Evolutionary conservation across 2,113 vertebrate species (phyloP), one percentile per base, ranked within the genome.

Genomic region (Motacilla tschutschensis): DNA sequence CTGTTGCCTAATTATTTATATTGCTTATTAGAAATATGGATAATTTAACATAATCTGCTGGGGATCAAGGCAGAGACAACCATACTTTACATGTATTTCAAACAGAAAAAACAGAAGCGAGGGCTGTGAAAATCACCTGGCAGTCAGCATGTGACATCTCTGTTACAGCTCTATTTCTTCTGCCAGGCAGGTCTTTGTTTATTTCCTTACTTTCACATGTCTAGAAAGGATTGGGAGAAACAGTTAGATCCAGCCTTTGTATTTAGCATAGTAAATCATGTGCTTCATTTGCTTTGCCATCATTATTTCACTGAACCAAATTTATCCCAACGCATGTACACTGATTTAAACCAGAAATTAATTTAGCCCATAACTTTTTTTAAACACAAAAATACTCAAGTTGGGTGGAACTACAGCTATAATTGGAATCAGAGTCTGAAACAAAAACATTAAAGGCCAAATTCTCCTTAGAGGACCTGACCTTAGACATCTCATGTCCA

Each of bases 1-100:
- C 53, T 81, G 28, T 94, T 94, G 87, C 76, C 75, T 93, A 74
- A 93, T 94, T 93, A 93, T 94, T 95, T 95, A 88, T 93, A 50
- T 90, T 83, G 46, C 79, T 79, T 90, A 92, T 95, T 89, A 92
- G 71, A 86, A 93, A 72, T 87, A 83, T 28, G 60, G 88, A 38
- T 85, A 85, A 71, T 90, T 91, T 88, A 89, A 83, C 43, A 55
- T 89, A 90, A 90, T 83, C 70, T 87, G 65, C 60, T 92, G 55
- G 47, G 69, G 71, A 83, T 83, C 43, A 29, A 69, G 66, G 26
- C 54, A 86, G 59, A 79, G 35, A 33, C 66, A 86, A 28, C 33
- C 58, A 40, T 44, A 59, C 26, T 65, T 9, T 46, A 35, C 18
- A 17, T 36, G 36, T 77, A 74, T 88, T 79, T 83, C 38, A 69